A percentile compares a stretch with the other conserved stretches of the same genome.
phyloP scores from a whole-genome alignment of 2,113 vertebrate genomes.

The Misgurnus mizolepis region DNA sequence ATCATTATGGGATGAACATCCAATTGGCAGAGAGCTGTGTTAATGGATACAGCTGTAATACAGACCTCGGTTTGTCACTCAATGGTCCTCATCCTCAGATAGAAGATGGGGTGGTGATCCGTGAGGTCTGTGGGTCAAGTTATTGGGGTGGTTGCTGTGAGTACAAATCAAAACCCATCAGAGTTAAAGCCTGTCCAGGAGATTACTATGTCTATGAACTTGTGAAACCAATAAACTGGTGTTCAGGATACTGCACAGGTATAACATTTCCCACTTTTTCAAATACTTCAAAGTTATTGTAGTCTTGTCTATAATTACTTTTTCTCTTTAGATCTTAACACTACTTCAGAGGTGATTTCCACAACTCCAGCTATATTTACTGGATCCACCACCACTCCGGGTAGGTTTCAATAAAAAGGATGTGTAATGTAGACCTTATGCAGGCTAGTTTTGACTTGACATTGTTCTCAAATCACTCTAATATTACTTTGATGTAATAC shows the following conservation, averaged over 20 bases:
- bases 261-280: background rate
- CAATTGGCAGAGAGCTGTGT: constrained; percentile 50
- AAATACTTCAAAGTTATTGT: background rate
- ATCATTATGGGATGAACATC: constrained; percentile 8
- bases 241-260: constrained; percentile 38
- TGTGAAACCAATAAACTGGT: background rate
- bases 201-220: constrained; percentile 38
- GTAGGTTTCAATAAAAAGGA: background rate
- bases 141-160: background rate
- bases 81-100: constrained; percentile 37
- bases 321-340: background rate
- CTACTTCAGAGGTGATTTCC: background rate
- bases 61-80: constrained; percentile 37
- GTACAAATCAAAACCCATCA: background rate
- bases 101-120: constrained; percentile 38
- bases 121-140: constrained; percentile 18
- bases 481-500: no score
- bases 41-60: constrained; percentile 13
- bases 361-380: background rate
- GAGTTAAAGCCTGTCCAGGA: constrained; percentile 36
- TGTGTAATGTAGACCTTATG: no score
- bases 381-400: background rate
- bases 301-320: background rate
- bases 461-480: no score
- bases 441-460: no score